A percentile compares a stretch with the other conserved stretches of the same genome.
Evolutionary conservation across 2,888 invertebrate species (phyloP).

Genomic region (Glyphotaelius pellucidus): DNA sequence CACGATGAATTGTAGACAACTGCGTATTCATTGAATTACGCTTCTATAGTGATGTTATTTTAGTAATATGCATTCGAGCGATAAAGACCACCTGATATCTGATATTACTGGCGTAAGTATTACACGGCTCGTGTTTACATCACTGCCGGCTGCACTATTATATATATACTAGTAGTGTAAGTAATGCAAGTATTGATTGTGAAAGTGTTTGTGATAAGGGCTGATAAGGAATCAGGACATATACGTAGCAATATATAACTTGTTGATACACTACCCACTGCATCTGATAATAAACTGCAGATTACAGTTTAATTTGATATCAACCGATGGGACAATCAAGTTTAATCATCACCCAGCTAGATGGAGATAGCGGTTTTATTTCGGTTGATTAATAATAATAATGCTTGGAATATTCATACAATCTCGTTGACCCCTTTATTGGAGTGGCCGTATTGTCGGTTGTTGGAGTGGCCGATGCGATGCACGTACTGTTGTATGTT

Average conservation of each 20-base stretch:
- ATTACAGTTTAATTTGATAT: not conserved
- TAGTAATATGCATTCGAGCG: not conserved
- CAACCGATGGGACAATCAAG: not conserved
- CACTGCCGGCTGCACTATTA: not conserved
- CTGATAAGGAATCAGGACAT: not conserved
- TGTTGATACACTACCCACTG: not conserved
- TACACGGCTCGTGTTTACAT: not conserved
- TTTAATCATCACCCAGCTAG: not conserved
- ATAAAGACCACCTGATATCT: not conserved
- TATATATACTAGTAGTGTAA: not conserved
- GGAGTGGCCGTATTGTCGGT: not conserved
- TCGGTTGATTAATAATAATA: not conserved
- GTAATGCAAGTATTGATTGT: constrained; percentile 15
- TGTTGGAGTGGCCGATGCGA: not conserved
- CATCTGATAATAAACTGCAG: not conserved
- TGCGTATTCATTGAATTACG: not conserved
- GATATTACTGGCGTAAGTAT: not conserved
- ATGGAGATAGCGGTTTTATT: not conserved
- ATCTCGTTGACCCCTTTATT: constrained; percentile 5
- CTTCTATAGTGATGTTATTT: not conserved
- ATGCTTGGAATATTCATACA: constrained; percentile 7
- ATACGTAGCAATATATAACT: not conserved
- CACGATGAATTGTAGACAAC: not conserved
- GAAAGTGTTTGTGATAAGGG: constrained; percentile 26
- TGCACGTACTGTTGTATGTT: not conserved